Conservation (phyloP, 1,140 invertebrate genomes). For the Eriocheir sinensis region DNA sequence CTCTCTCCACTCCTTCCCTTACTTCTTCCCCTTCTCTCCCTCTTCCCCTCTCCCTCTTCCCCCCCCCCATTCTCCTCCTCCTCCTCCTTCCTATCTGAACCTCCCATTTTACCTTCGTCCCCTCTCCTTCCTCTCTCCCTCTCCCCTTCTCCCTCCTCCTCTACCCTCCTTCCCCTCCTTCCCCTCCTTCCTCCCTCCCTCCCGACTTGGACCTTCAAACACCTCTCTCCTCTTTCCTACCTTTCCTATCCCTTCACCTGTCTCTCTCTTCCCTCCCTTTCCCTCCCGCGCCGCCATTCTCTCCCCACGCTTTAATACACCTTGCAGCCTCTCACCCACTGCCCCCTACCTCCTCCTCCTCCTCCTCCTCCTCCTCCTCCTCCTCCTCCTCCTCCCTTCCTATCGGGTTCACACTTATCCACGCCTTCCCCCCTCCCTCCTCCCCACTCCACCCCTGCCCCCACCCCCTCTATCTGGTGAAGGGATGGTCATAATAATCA, state of each 20-base stretch:
- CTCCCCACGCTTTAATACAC: background rate
- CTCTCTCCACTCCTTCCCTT: no score
- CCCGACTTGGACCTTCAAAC: no score
- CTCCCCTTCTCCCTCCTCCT: background rate
- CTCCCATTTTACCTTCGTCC: no score
- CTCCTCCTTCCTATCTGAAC: no score
- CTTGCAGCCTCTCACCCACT: background rate
- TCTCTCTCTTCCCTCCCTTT: no score
- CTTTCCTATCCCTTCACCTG: no score
- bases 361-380: background rate
- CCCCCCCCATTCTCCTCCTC: background rate
- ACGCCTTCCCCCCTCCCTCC: background rate
- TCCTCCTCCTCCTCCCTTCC: background rate
- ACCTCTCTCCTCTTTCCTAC: no score
- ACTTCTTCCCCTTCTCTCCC: no score
- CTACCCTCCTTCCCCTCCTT: background rate
- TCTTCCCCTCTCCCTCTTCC: no score
- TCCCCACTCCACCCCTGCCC: background rate
- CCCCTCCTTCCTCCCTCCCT: background rate
- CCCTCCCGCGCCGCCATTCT: background rate
- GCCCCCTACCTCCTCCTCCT: background rate
- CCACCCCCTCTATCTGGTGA: background rate
- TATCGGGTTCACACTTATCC: background rate
- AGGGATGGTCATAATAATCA: background rate
- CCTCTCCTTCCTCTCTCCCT: background rate